Evolutionary conservation across 2,797 vertebrate species (phyloP).

Genomic region (Sebastes goodei): DNA sequence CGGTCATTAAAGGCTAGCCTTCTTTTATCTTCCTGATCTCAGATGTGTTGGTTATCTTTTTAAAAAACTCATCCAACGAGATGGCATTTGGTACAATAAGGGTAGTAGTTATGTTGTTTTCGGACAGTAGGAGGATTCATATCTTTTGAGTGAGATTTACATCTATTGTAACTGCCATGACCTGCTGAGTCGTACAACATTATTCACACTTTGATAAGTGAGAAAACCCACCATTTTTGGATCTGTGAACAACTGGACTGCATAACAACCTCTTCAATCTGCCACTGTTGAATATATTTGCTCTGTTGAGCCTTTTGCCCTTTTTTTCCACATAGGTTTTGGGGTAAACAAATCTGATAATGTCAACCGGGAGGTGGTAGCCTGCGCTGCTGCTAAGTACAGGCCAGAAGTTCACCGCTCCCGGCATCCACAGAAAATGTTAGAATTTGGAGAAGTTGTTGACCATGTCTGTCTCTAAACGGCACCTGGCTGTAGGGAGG

Average conservation of each 20-base stretch:
- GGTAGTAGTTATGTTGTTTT: slow-evolving; percentile 2
- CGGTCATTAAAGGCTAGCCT: slow-evolving; percentile 8
- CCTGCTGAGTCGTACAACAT: slow-evolving; percentile 17
- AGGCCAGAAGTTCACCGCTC: slow-evolving; percentile 33
- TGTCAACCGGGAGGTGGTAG: slow-evolving; percentile 17
- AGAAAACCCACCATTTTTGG: background rate
- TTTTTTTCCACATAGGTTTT: slow-evolving; percentile 15
- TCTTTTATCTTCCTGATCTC: slow-evolving; percentile 23
- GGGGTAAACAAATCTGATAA: slow-evolving; percentile 32
- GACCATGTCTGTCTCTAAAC: slow-evolving; percentile 63
- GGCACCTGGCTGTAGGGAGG: slow-evolving; percentile 41
- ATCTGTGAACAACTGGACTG: slow-evolving; percentile 12
- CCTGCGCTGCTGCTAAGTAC: slow-evolving; percentile 25
- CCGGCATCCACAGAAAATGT: slow-evolving; percentile 27
- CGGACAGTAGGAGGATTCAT: slow-evolving; percentile 24
- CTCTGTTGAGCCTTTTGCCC: slow-evolving; percentile 1
- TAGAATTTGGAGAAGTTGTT: slow-evolving; percentile 49
- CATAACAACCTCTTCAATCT: background rate
- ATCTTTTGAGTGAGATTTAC: slow-evolving; percentile 37
- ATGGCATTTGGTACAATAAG: slow-evolving; percentile 4
- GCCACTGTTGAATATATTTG: slow-evolving; percentile 23
- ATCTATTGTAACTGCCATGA: slow-evolving; percentile 42
- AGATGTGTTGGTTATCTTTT: slow-evolving; percentile 8
- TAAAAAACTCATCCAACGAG: slow-evolving; percentile 1
- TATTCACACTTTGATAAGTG: slow-evolving; percentile 20